These are phyloP conservation scores for Leptinotarsa defecta DNA, from an alignment of 1,140 invertebrate genomes.

Conservation along the genomic window DNA sequence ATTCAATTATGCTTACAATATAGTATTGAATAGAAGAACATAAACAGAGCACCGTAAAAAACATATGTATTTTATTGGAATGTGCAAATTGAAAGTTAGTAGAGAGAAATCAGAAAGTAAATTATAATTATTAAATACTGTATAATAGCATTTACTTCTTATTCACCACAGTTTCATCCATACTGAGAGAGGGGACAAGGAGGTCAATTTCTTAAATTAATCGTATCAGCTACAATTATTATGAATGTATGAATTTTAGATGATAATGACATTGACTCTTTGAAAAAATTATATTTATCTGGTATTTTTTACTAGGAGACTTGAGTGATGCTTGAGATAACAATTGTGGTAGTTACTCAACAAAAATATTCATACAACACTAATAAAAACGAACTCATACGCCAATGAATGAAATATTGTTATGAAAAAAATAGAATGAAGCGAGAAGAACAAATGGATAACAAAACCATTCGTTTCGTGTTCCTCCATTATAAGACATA, in stretches of 20 bases:
- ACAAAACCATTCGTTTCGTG: background rate
- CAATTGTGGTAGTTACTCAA: background rate
- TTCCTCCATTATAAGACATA: background rate
- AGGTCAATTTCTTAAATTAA: background rate
- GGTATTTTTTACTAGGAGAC: background rate
- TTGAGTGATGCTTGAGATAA: background rate
- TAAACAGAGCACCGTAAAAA: conserved; percentile 27
- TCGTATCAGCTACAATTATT: background rate
- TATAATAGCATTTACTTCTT: background rate
- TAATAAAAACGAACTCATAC: background rate
- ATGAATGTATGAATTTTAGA: background rate
- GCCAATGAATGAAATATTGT: background rate
- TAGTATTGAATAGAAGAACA: background rate
- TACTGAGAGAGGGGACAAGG: background rate
- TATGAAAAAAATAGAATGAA: background rate
- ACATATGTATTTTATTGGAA: conserved; percentile 44
- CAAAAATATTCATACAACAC: background rate
- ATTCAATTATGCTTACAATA: too few species aligned
- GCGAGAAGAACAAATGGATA: background rate
- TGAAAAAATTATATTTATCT: too few species aligned
- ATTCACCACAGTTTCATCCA: background rate
- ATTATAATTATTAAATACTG: background rate
- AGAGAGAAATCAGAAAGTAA: background rate
- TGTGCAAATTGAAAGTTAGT: conserved; percentile 24
- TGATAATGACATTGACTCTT: background rate